Conservation (phyloP, 1,140 invertebrate species). For the Amphibalanus amphitrite region DNA sequence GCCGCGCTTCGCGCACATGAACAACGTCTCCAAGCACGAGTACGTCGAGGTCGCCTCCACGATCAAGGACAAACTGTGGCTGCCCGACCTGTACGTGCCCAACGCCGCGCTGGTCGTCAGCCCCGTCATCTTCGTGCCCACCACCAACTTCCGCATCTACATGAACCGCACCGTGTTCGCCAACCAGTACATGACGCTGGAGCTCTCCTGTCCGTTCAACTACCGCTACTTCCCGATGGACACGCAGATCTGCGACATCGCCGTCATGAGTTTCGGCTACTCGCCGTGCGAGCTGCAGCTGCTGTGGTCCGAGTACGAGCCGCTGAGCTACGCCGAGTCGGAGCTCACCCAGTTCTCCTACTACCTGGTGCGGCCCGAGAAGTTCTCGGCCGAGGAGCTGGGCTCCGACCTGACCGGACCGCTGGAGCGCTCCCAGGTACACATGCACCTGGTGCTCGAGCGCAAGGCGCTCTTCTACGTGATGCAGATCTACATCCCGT, state of each 20-base stretch:
- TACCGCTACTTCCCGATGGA: not conserved
- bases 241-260: not conserved
- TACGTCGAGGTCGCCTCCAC: not conserved
- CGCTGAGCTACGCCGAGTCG: not conserved
- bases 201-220: not conserved
- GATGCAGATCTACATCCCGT: conserved; percentile 34
- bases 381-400: not conserved
- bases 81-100: not conserved
- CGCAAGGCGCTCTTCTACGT: conserved; percentile 11
- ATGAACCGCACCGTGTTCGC: not conserved
- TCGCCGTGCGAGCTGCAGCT: not conserved
- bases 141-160: not conserved
- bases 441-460: not conserved
- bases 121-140: not conserved
- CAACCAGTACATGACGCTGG: not conserved
- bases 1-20: not conserved
- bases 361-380: not conserved
- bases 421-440: not conserved
- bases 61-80: not conserved
- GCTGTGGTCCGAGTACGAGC: not conserved
- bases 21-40: not conserved
- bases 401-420: not conserved
- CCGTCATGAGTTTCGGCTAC: not conserved
- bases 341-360: not conserved
- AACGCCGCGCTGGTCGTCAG: not conserved